Percentiles rank a stretch among this genome's conserved stretches.
Conservation (phyloP, 2,113 vertebrate genomes). For the Calonectris borealis region DNA sequence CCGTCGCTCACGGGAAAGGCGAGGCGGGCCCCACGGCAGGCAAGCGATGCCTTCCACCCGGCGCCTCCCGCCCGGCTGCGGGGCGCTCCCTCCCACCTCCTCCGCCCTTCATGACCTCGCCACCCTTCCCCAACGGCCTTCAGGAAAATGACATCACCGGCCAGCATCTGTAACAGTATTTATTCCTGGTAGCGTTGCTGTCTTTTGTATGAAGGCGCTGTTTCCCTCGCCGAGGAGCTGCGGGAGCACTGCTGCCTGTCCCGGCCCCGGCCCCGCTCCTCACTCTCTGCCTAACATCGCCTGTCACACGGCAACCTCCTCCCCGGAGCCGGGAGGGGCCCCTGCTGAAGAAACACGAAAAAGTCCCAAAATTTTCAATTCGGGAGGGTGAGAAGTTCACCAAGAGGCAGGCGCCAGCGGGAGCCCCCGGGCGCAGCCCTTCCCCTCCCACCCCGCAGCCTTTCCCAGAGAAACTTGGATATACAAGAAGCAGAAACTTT, state of each 20-base stretch:
- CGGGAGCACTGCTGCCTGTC: neutral
- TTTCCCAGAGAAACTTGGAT: neutral
- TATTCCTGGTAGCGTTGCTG: neutral
- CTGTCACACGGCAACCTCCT: neutral
- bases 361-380: neutral
- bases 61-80: neutral
- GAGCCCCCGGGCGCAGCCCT: neutral
- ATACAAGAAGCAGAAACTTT: neutral
- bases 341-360: too few species aligned
- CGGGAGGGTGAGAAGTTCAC: neutral
- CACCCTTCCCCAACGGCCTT: neutral
- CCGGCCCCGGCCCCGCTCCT: neutral
- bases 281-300: rapidly evolving
- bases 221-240: neutral
- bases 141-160: neutral
- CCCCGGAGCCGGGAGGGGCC: neutral
- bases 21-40: neutral
- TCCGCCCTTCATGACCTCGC: neutral
- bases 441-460: neutral
- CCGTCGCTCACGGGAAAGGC: neutral
- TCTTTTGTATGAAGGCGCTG: rapidly evolving
- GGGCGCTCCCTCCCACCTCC: neutral
- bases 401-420: neutral
- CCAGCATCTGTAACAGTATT: neutral
- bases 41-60: neutral